Percentiles rank a stretch among this genome's conserved stretches.
These are phyloP conservation scores for Matsumurasca onukii DNA, from an alignment of 1,140 invertebrate genomes.

Conservation along the genomic window DNA sequence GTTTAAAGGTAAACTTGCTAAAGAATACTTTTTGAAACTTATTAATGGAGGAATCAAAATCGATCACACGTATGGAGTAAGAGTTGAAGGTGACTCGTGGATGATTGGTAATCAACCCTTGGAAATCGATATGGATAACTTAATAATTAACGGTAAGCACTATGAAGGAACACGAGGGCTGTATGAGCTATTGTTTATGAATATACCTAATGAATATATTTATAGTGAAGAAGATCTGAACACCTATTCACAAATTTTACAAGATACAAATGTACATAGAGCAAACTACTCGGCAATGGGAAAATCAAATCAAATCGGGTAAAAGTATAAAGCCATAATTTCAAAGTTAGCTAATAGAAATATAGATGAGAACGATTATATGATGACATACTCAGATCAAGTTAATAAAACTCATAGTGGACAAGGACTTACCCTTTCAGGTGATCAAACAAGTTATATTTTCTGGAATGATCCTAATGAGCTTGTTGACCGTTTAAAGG, in stretches of 20 bases:
- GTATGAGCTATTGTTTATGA: constrained; percentile 17
- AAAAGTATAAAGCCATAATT: constrained; percentile 1
- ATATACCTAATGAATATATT: not conserved
- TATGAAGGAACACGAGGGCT: constrained; percentile 11
- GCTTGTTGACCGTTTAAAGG: not conserved
- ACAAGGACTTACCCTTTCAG: not conserved
- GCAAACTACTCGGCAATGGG: not conserved
- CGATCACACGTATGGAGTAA: constrained; percentile 10
- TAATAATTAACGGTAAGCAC: not conserved
- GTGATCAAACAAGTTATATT: not conserved
- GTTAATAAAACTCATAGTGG: not conserved
- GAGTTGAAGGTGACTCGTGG: not conserved
- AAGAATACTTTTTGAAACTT: constrained; percentile 13
- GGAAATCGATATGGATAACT: not conserved
- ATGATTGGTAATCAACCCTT: constrained; percentile 9
- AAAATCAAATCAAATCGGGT: constrained; percentile 7
- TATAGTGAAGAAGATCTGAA: constrained; percentile 18
- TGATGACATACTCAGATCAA: not conserved
- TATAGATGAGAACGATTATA: not conserved
- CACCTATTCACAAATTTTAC: not conserved
- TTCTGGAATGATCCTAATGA: constrained; percentile 18
- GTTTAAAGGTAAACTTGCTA: constrained; percentile 14
- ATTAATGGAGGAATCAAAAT: not conserved
- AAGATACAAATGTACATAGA: constrained; percentile 9
- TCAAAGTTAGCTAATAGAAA: not conserved